Evolutionary conservation across 92 coral and sea anemone species (phyloP), one percentile per base, ranked within the genome.

Genomic region (Muricea muricata): DNA sequence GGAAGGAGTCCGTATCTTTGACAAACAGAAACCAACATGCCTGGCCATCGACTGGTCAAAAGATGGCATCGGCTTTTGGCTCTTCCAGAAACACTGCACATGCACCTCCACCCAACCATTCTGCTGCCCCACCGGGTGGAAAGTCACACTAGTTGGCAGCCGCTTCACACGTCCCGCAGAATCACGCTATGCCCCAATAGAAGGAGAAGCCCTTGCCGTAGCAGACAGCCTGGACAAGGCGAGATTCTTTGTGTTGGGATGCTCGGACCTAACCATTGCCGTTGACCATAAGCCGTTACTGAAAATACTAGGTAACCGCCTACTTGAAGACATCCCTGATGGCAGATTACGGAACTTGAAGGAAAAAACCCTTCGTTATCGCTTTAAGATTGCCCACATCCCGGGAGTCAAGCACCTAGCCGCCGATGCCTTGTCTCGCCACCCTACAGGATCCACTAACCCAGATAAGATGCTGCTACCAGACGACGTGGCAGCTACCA

Each of bases 1-100:
- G 12, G 83, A 78, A 7, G 72, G 72, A 1, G 83, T 52, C 50
- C 55, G 85, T 14, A 81, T 81, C 6, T 65, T 65, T 33, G 78
- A 81, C 78, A 81, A 81, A 24, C 66, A 78, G 3, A 65, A 81
- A 32, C 78, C 78, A 9, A 81, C 85, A 8, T 78, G 83, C 71
- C 66, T 57, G n/a, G n/a, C n/a, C n/a, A n/a, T n/a, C n/a, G n/a
- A n/a, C n/a, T n/a, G n/a, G n/a, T n/a, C n/a, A n/a, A n/a, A 3
- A 31, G 23, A 34, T 6, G 78, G 82, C 65, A 77, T 54, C 6
- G 69, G 82, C 7, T 54, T 18, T 55, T 54, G 68, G 82, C 82
- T 77, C 1, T 46, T 77, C 58, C 86, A 81, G 52, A 66, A 81
- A 39, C 78, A 13, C 34, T 66, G 86, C 41, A n/a, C 32, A 12